Base-by-base conservation (phyloP, 2,888 invertebrate genomes). In the Polydesmus complanatus region DNA sequence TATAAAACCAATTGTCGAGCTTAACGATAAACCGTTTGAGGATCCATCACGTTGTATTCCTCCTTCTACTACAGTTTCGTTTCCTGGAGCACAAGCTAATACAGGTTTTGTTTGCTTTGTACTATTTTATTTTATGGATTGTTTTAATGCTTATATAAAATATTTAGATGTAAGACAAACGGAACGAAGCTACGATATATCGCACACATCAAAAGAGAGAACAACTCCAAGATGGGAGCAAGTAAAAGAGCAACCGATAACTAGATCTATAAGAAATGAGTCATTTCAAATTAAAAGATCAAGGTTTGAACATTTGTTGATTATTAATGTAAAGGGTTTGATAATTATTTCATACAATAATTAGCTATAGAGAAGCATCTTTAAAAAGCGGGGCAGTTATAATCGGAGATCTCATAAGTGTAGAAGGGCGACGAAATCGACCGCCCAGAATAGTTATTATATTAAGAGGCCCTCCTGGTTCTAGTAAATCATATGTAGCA, bases 401-500 rank as follows among this genome's bases (percentile, higher is more conserved):
- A 74, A 84, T 94, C 67, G 90, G 93, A 70, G 93, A 94, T 71
- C 75, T 96, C 63, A 75, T 95, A 55, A 81, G 83, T 70, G 74
- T 80, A 23, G 94, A 95, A 1, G 89, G 88, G 8, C 80, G 95
- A 55, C 78, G 80, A 63, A 83, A 81, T 67, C 81, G 96, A 67
- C 91, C 95, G 22, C 79, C 73, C 21, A 77, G 81, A 73, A 84
- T 96, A 68, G 89, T 88, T 27, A 84, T 95, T 62, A 87, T 97
- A 68, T 75, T 97, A 56, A 78, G 96, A 73, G 96, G 96, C 2
- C 85, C 89, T 19, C 94, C 96, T 0, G 96, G 96, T 11, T 88
- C 93, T 73, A 96, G 96, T 48, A 96, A 96, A 77, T 89, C 92
- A 5, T 87, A 86, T 74, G 79, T 91, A 63, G 89, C 92, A 0